Conservation (phyloP, 2,888 invertebrate genomes). For the Drosophila imparisetae region DNA sequence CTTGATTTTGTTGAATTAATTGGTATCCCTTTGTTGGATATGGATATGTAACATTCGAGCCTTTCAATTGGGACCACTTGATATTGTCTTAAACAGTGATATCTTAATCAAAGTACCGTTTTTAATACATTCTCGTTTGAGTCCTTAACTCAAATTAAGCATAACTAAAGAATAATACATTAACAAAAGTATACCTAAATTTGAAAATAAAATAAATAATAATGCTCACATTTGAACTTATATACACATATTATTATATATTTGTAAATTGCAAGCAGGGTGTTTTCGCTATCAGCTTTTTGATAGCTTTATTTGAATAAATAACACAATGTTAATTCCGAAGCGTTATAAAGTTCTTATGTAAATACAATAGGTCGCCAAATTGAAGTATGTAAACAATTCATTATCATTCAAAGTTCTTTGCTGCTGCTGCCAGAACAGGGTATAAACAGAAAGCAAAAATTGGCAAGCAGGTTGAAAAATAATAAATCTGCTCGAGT, state of each 20-base stretch:
- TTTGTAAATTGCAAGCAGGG: neutral
- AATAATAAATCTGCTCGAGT: slow-evolving; percentile 58
- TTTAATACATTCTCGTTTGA: neutral
- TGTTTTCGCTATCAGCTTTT: too few species aligned
- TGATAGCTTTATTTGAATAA: too few species aligned
- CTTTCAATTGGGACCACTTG: neutral
- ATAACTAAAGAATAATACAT: neutral
- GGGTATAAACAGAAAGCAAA: neutral
- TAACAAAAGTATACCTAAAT: neutral
- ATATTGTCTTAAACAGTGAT: neutral
- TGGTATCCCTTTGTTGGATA: slow-evolving; percentile 33
- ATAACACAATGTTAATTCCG: too few species aligned
- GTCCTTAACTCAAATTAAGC: neutral
- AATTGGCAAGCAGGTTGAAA: slow-evolving; percentile 26
- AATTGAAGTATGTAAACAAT: too few species aligned
- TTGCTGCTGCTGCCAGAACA: too few species aligned
- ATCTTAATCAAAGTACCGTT: neutral
- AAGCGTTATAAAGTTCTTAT: too few species aligned
- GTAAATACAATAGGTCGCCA: too few species aligned
- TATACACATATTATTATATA: neutral
- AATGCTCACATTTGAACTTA: neutral
- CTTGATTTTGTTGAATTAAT: slow-evolving; percentile 32
- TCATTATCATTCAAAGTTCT: too few species aligned
- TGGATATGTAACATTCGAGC: neutral
- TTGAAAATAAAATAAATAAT: neutral